These are phyloP conservation scores for Melospiza melodia DNA, from an alignment of 2,113 vertebrate genomes.

Conservation along the genomic window DNA sequence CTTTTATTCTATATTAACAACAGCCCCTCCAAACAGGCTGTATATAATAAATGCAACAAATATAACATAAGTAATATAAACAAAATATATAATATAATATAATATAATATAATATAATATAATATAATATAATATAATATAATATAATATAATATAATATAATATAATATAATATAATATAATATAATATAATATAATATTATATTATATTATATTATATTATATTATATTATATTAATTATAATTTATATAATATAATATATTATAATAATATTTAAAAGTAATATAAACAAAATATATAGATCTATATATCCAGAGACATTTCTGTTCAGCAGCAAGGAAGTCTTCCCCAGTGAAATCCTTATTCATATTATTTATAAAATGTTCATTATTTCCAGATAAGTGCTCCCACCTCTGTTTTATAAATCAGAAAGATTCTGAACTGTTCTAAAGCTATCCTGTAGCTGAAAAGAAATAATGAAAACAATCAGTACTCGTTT, in stretches of 20 bases:
- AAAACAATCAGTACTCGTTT: not conserved
- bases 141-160: no score
- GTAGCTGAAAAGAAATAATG: not conserved
- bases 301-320: no score
- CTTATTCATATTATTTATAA: not conserved
- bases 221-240: no score
- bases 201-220: no score
- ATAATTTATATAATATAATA: no score
- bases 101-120: no score
- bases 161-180: no score
- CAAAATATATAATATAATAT: not conserved
- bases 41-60: not conserved
- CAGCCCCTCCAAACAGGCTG: not conserved
- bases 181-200: no score
- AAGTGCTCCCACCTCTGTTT: not conserved
- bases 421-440: not conserved
- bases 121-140: no score
- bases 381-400: not conserved
- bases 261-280: not conserved
- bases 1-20: accelerated
- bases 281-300: not conserved
- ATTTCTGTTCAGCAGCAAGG: not conserved
- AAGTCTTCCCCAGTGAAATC: not conserved
- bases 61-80: no score
- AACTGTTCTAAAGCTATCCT: not conserved